Evolutionary conservation across 2,797 vertebrate species (phyloP).

Genomic region (Psittacula echo): DNA sequence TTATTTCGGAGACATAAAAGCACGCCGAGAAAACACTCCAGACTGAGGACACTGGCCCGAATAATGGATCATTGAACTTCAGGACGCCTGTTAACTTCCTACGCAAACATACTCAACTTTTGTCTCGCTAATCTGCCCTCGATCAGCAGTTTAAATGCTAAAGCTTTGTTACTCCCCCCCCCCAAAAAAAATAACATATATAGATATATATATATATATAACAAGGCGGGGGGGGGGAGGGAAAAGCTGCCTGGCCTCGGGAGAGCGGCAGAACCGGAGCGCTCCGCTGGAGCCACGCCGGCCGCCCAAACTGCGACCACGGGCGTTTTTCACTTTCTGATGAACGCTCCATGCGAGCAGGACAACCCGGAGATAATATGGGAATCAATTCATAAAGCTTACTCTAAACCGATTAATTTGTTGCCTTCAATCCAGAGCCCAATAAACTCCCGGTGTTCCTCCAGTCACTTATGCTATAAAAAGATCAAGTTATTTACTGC

Average conservation of each 20-base stretch:
- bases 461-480: constrained; percentile 81
- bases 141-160: constrained; percentile 90
- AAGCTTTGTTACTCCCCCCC: constrained; percentile 75
- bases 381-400: constrained; percentile 84
- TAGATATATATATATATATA: neutral
- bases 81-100: constrained; percentile 82
- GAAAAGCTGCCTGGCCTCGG: constrained; percentile 77
- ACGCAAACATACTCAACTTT: constrained; percentile 85
- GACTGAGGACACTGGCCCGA: constrained; percentile 65
- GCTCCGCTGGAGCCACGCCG: constrained; percentile 36
- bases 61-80: constrained; percentile 82
- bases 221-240: neutral
- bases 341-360: constrained; percentile 67
- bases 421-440: constrained; percentile 76
- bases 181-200: neutral
- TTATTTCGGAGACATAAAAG: constrained; percentile 61
- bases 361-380: constrained; percentile 74
- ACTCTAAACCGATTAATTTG: constrained; percentile 82
- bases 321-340: constrained; percentile 72
- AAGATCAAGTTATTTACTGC: constrained; percentile 85
- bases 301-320: constrained; percentile 57
- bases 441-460: constrained; percentile 79
- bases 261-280: constrained; percentile 21
- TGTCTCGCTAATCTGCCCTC: constrained; percentile 89
- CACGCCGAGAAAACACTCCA: constrained; percentile 19